These are phyloP conservation scores for Latrodectus hesperus DNA, from an alignment of 2,888 invertebrate species.

Conservation along the genomic window DNA sequence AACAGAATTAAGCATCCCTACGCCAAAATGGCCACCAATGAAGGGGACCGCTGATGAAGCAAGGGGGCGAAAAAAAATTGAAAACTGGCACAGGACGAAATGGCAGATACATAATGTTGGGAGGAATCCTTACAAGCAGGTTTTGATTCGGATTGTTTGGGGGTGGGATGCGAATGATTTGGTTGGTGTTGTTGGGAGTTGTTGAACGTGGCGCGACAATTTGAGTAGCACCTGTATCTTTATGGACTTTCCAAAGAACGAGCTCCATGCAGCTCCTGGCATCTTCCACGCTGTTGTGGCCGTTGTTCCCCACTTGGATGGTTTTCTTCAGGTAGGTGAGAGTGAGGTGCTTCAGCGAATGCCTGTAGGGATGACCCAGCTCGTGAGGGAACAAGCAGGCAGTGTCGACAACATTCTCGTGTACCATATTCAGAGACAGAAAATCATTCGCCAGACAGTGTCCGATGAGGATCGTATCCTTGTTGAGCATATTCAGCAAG, in stretches of 20 bases:
- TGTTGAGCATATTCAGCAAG: slow-evolving; percentile 20
- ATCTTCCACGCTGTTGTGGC: slow-evolving; percentile 46
- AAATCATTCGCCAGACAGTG: slow-evolving; percentile 41
- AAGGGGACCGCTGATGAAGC: background rate
- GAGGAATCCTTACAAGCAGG: background rate
- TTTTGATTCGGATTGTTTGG: background rate
- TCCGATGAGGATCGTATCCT: slow-evolving; percentile 36
- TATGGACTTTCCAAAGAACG: slow-evolving; percentile 29
- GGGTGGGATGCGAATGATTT: background rate
- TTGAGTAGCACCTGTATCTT: background rate
- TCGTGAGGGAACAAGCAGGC: slow-evolving; percentile 38
- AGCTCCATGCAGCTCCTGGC: slow-evolving; percentile 46
- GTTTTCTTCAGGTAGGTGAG: slow-evolving; percentile 6
- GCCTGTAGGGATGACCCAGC: slow-evolving; percentile 14
- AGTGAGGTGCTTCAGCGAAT: slow-evolving; percentile 45
- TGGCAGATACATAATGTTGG: background rate
- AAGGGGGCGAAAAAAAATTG: background rate
- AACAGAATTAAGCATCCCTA: background rate
- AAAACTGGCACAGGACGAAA: background rate
- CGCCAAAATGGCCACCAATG: slow-evolving; percentile 13
- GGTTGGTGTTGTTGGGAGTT: too few relatives aligned
- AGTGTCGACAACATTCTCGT: slow-evolving; percentile 47
- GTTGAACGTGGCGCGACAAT: background rate
- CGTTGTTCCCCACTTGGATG: slow-evolving; percentile 21
- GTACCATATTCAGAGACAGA: slow-evolving; percentile 30